Evolutionary conservation across 2,797 vertebrate genomes (phyloP).

Genomic region (Loris lydekkerianus): DNA sequence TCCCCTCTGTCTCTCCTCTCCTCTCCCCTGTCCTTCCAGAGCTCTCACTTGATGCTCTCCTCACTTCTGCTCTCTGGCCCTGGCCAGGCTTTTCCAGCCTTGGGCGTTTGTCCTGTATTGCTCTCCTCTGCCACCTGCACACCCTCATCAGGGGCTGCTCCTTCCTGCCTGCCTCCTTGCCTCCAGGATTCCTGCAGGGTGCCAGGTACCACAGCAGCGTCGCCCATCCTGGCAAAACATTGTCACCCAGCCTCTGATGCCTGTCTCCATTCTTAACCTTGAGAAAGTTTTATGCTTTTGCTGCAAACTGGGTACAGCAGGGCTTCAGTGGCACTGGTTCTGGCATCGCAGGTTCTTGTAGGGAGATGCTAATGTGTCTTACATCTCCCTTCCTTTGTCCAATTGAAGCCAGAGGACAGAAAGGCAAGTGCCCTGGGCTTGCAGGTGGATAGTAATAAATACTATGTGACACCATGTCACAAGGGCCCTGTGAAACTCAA

Average conservation of each 20-base stretch:
- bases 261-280: not conserved
- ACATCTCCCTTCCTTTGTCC: not conserved
- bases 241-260: not conserved
- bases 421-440: not conserved
- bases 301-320: not conserved
- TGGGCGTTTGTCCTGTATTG: not conserved
- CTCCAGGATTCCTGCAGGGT: not conserved
- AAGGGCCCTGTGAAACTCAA: not conserved
- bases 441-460: accelerated
- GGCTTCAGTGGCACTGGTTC: not conserved
- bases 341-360: no score
- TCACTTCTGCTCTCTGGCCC: not conserved
- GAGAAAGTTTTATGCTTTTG: no score
- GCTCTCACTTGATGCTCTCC: not conserved
- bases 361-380: no score
- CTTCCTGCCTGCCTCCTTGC: no score
- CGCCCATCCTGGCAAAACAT: not conserved
- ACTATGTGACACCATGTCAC: no score
- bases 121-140: not conserved
- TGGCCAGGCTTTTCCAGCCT: no score
- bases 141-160: not conserved
- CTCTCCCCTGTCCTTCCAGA: not conserved
- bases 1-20: not conserved
- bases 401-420: not conserved
- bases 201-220: not conserved